Conservation (phyloP, 2,888 invertebrate species). For the Cryptosula pallasiana region DNA sequence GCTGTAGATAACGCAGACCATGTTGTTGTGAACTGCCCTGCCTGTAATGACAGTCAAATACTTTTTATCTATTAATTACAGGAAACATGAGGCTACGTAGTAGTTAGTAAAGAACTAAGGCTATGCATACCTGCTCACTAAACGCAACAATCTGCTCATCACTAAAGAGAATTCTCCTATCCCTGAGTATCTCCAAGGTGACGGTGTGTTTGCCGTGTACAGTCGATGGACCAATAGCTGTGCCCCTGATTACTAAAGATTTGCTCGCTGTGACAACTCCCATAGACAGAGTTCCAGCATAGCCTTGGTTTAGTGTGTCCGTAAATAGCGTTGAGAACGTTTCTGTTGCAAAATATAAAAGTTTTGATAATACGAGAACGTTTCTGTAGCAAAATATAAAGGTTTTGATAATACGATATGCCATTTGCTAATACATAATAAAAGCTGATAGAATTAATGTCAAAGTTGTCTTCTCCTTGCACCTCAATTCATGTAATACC, state of each 20-base stretch:
- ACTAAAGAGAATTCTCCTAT: neutral
- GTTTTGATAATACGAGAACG: too few relatives aligned
- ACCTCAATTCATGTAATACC: too few relatives aligned
- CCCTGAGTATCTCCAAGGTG: slow-evolving; percentile 5
- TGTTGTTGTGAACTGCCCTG: slow-evolving; percentile 13
- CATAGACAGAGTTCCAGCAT: slow-evolving; percentile 2
- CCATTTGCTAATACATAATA: too few relatives aligned
- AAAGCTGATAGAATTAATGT: too few relatives aligned
- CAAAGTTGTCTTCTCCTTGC: too few relatives aligned
- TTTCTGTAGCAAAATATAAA: slow-evolving; percentile 11
- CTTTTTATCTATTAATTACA: too few relatives aligned
- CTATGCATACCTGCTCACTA: neutral
- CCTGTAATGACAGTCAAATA: too few relatives aligned
- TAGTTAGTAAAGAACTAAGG: too few relatives aligned
- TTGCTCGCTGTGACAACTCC: neutral
- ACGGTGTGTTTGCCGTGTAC: neutral
- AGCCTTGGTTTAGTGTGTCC: neutral
- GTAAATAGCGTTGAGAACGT: slow-evolving; percentile 10
- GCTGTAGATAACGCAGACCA: slow-evolving; percentile 32
- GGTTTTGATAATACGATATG: too few relatives aligned
- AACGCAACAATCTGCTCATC: neutral
- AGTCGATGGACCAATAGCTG: neutral
- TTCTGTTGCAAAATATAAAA: slow-evolving; percentile 8
- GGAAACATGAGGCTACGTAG: too few relatives aligned
- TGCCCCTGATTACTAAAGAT: neutral